phyloP scores from a whole-genome alignment of 2,888 invertebrate genomes.

The Nephrotoma appendiculata region DNA sequence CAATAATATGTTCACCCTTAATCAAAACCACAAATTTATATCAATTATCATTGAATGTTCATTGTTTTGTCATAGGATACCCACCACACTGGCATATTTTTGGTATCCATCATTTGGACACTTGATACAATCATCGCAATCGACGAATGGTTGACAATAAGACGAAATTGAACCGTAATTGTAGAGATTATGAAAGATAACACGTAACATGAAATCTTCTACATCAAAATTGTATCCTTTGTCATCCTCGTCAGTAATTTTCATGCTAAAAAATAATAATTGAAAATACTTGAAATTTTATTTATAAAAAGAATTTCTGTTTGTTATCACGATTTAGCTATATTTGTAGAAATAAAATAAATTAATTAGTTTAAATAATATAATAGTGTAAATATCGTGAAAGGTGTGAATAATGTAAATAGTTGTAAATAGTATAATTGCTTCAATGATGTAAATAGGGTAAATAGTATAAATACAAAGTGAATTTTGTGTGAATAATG shows the following conservation, averaged over 20 bases:
- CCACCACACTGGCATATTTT: constrained; percentile 18
- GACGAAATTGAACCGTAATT: constrained; percentile 18
- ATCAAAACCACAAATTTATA: background rate
- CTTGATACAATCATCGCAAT: constrained; percentile 19
- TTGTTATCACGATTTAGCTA: no score
- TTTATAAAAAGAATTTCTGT: no score
- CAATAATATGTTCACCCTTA: background rate
- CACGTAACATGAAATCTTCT: constrained; percentile 23
- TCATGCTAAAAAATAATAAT: constrained; percentile 6
- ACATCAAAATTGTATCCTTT: constrained; percentile 22
- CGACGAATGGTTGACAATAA: constrained; percentile 17
- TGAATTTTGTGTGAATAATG: no score
- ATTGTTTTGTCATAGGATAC: background rate
- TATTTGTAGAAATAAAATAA: no score
- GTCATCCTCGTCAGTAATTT: background rate
- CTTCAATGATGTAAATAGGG: no score
- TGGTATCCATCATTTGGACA: constrained; percentile 23
- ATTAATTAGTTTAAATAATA: no score
- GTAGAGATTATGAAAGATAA: constrained; percentile 26
- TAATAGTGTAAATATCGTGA: no score
- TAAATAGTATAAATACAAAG: no score
- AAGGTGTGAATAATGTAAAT: no score
- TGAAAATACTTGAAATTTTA: background rate
- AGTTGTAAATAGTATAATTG: no score
- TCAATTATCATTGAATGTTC: background rate